Evolutionary conservation across 37 sponge, comb jelly and placozoan species (phyloP), one percentile per base, ranked within the genome.

Genomic region (Hormiphora californensis): DNA sequence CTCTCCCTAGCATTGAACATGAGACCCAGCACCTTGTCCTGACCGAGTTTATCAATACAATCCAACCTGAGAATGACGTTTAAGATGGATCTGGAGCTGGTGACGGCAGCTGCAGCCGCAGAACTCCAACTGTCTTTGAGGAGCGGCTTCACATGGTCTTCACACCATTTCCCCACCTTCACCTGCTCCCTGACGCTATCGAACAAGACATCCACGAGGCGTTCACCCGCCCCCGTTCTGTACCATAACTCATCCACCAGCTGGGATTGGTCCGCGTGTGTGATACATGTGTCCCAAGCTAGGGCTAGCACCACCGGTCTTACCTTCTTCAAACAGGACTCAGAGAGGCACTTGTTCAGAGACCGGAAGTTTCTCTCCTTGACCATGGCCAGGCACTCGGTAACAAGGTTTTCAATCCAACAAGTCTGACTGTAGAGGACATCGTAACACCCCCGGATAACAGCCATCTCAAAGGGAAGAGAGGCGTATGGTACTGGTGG

Each of bases 1-100:
- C 19, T 73, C 1, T 39, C 81, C 44, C 43, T 73, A 46, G 4
- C 35, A 40, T 73, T 73, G 81, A 73, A 73, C 81, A 73, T 73
- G 11, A 73, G 44, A 27, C 36, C 44, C 41, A 73, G 81, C 7
- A 73, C 81, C 25, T 73, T 73, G 44, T 36, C 46, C 27, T 73
- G 81, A 40, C 81, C 81, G 9, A 73, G 81, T 73, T 73, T 73
- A 43, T 73, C 36, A 1, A 73, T 73, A 40, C 81, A 73, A 28
- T 73, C 43, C n/a, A 73, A 28, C 32, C 21, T 33, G 8, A 73
- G 81, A 30, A 73, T 73, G 43, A 73, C 81, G 12, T 73, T 43
- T 1, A 73, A 46, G 12, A 41, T 73, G n/a, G 81, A 73, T 30
- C 46, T 33, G 27, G 35, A 73, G 0, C 46, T 43, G 11, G 81